Evolutionary conservation across 2,888 invertebrate species (phyloP), one percentile per base, ranked within the genome.

Genomic region (Volucella inanis): DNA sequence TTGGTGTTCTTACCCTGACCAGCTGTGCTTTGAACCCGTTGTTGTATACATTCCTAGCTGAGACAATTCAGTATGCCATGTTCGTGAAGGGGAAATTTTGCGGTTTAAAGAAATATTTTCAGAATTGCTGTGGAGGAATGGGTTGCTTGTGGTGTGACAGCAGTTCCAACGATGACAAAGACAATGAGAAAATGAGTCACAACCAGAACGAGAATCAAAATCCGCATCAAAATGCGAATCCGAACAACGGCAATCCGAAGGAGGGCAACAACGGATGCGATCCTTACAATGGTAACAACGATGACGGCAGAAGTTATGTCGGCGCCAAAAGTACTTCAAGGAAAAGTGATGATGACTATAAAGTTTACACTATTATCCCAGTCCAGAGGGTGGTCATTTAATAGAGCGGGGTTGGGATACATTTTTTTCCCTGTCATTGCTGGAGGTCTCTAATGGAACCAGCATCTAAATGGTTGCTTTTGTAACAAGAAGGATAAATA

Each of bases 11-110:
- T n/a, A 93, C 93, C 6, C 88, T 94, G 49, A 75, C 93, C 4
- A 94, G 93, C 87, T 93, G 93, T 55, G 93, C 93, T 0, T 78
- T 94, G 31, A 94, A 94, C 91, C 94, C 94, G 0, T 92, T 94
- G 62, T 90, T 94, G 39, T 94, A 94, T 87, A 93, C 94, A 1
- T 94, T 94, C 87, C 90, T 94, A 8, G 93, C 93, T 45, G 93
- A 94, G 88, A 93, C 94, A 3, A 89, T 94, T 31, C 87, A 89
- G 15, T 88, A 85, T 59, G 85, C 79, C 3, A 70, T 88, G 61
- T 61, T 64, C n/a, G 49, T 89, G 22, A 88, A 87, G 55, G 80
- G 65, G 18, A 87, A 87, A 64, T 55, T 88, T 12, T 88, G 88
- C 50, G 87, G 87, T 72, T 59, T 87, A 12, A 86, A 85, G 57